A percentile compares a stretch with the other conserved stretches of the same genome.
phyloP scores from a whole-genome alignment of 2,797 vertebrate genomes.

The Monodelphis domestica region DNA sequence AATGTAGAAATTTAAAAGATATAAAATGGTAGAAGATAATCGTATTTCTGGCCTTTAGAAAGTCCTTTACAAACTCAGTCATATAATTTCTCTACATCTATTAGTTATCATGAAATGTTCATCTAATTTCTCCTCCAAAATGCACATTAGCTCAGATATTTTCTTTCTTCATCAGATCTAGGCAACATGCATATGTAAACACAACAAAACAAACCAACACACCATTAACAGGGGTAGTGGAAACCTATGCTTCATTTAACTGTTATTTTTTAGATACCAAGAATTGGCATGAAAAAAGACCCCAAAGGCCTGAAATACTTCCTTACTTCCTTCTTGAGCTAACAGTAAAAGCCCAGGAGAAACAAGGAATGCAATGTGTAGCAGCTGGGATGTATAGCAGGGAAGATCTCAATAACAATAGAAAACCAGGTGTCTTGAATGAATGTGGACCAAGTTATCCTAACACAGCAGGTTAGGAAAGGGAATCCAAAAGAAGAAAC shows the following conservation, averaged over 20 bases:
- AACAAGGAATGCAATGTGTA: not conserved
- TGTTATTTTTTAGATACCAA: not conserved
- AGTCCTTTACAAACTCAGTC: not conserved
- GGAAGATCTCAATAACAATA: not conserved
- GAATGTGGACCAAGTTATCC: slow-evolving; percentile 17
- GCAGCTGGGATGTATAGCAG: not conserved
- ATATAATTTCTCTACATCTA: not conserved
- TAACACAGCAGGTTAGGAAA: not conserved
- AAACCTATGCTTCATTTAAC: not conserved
- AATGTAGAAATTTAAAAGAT: slow-evolving; percentile 1
- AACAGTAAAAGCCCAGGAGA: slow-evolving; percentile 3
- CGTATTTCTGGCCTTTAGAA: not conserved
- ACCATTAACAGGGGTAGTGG: not conserved
- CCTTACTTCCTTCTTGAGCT: not conserved
- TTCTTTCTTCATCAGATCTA: slow-evolving; percentile 32
- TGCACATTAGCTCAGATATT: slow-evolving; percentile 30
- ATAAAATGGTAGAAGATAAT: not conserved
- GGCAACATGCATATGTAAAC: slow-evolving; percentile 5
- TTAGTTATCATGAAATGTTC: not conserved
- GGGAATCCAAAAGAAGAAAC: not conserved
- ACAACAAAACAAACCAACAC: not conserved
- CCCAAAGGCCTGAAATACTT: not conserved
- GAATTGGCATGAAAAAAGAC: not conserved
- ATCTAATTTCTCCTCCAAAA: slow-evolving; percentile 37
- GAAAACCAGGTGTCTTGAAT: not conserved